A percentile compares a stretch with the other conserved stretches of the same genome.
phyloP scores from a whole-genome alignment of 2,888 invertebrate species.

The Acrobasis consociella region DNA sequence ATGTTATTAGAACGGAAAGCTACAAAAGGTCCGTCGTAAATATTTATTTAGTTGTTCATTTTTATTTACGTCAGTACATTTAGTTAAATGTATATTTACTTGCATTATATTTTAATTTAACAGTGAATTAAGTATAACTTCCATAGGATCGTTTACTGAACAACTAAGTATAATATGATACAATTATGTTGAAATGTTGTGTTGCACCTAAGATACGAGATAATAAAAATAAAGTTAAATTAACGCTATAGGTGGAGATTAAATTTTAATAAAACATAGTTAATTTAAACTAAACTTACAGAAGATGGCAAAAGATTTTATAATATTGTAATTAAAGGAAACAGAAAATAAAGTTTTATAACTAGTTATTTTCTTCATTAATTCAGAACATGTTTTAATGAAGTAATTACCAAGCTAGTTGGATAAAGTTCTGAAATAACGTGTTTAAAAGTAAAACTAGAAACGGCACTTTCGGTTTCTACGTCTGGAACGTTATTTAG shows the following conservation, averaged over 20 bases:
- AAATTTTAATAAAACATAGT: too few relatives aligned
- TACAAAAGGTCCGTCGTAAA: background rate
- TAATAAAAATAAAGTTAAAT: too few relatives aligned
- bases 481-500: slow-evolving; percentile 13
- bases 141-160: too few relatives aligned
- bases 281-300: too few relatives aligned
- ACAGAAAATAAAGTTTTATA: background rate
- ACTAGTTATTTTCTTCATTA: slow-evolving; percentile 10
- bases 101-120: too few relatives aligned
- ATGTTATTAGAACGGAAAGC: background rate
- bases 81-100: too few relatives aligned
- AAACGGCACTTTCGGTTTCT: slow-evolving; percentile 18
- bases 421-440: slow-evolving; percentile 14
- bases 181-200: too few relatives aligned
- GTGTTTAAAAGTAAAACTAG: slow-evolving; percentile 21
- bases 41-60: background rate
- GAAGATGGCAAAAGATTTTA: background rate
- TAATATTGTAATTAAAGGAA: background rate
- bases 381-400: slow-evolving; percentile 19
- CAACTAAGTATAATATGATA: too few relatives aligned
- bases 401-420: slow-evolving; percentile 15
- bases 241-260: too few relatives aligned
- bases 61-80: too few relatives aligned
- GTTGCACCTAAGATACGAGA: too few relatives aligned
- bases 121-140: too few relatives aligned